A percentile compares a stretch with the other conserved stretches of the same genome.
These are phyloP conservation scores for Gasteruption jaculator DNA, from an alignment of 2,888 invertebrate genomes.

Conservation along the genomic window DNA sequence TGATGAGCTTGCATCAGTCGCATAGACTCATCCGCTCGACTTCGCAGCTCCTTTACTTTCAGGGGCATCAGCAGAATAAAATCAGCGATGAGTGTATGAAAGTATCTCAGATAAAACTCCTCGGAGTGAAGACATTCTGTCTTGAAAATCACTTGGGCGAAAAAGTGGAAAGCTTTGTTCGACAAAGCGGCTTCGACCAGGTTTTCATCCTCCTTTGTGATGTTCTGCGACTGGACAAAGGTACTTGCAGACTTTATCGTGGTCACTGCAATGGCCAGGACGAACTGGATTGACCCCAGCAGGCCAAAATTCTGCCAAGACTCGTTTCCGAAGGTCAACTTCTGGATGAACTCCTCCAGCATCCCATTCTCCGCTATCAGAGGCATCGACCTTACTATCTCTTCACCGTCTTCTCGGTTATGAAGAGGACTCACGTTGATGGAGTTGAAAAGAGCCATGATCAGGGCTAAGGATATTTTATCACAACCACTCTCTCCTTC, in stretches of 20 bases:
- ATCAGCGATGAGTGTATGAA: constrained; percentile 84
- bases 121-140: constrained; percentile 66
- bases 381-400: constrained; percentile 45
- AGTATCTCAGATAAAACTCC: constrained; percentile 77
- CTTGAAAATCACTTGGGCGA: constrained; percentile 69
- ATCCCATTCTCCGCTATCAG: constrained; percentile 41
- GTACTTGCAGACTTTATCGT: constrained; percentile 60
- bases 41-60: constrained; percentile 78
- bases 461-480: constrained; percentile 71
- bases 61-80: constrained; percentile 91
- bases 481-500: constrained; percentile 69
- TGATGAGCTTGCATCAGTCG: constrained; percentile 71
- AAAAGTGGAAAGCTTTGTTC: constrained; percentile 73
- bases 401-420: constrained; percentile 71
- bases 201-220: constrained; percentile 74
- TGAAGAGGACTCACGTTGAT: constrained; percentile 76
- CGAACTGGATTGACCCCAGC: constrained; percentile 63
- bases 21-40: constrained; percentile 84
- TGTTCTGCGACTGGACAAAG: constrained; percentile 55
- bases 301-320: constrained; percentile 58
- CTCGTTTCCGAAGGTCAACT: constrained; percentile 52
- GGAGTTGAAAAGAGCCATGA: constrained; percentile 80
- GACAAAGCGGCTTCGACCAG: constrained; percentile 77
- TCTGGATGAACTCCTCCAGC: constrained; percentile 59
- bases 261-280: constrained; percentile 66